Conservation (phyloP, 2,888 invertebrate species). For the Electrophaes corylata region DNA sequence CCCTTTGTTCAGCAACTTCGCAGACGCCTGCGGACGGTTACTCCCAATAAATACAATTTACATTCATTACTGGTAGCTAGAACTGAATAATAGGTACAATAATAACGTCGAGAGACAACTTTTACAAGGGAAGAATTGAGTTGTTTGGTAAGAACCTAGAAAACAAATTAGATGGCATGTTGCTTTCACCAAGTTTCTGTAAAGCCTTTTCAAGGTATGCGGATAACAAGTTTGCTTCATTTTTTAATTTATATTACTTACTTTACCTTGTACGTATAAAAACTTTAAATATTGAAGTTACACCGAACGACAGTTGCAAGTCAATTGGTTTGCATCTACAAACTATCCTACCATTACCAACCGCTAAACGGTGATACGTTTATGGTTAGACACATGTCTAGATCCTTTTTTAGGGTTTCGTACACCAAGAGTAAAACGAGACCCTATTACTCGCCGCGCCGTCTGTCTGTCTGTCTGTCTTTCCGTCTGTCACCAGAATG, state of each 20-base stretch:
- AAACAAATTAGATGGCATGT: conserved; percentile 8
- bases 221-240: background rate
- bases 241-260: background rate
- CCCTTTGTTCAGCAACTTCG: conserved; percentile 75
- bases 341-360: no score
- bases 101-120: conserved; percentile 34
- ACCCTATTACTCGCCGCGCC: no score
- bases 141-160: conserved; percentile 14
- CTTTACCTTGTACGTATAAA: no score
- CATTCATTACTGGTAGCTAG: conserved; percentile 64
- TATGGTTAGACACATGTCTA: no score
- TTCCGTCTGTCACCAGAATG: no score
- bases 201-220: background rate
- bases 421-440: no score
- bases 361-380: no score
- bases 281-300: background rate
- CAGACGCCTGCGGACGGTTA: conserved; percentile 68
- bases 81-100: conserved; percentile 49
- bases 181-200: background rate
- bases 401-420: no score
- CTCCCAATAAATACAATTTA: conserved; percentile 73
- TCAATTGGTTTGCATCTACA: no score
- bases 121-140: conserved; percentile 13
- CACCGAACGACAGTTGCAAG: no score
- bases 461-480: no score